A percentile compares a stretch with the other conserved stretches of the same genome.
These are phyloP conservation scores for Centrocercus urophasianus DNA, from an alignment of 2,113 vertebrate genomes.

Conservation along the genomic window DNA sequence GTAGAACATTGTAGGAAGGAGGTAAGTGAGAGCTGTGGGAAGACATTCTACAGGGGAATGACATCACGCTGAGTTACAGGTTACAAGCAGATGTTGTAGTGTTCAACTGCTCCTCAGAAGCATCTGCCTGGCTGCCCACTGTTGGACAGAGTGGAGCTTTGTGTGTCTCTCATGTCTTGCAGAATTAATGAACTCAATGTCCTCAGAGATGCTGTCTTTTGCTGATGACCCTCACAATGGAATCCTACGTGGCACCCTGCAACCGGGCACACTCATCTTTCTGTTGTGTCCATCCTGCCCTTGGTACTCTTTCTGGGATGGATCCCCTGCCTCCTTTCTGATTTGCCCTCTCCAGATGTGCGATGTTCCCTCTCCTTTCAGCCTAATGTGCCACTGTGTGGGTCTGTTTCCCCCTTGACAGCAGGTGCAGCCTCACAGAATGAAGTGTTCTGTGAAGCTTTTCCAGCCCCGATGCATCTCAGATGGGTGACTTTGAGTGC, in stretches of 20 bases:
- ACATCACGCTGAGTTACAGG: fast-evolving
- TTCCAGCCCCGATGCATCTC: fast-evolving
- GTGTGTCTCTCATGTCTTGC: background rate
- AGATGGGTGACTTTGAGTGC: background rate
- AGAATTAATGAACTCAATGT: background rate
- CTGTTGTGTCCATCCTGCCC: background rate
- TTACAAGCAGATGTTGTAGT: background rate
- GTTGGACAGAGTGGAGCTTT: fast-evolving
- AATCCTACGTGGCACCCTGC: background rate
- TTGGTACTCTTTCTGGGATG: background rate
- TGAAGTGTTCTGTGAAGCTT: fast-evolving
- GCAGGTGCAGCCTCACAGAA: fast-evolving
- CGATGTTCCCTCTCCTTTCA: background rate
- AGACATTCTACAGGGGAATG: background rate
- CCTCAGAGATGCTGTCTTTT: background rate
- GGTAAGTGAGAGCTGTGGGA: background rate
- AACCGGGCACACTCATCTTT: fast-evolving
- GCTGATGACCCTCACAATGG: background rate
- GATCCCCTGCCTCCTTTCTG: background rate
- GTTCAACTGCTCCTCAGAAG: background rate
- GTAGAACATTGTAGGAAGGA: background rate
- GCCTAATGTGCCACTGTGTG: background rate
- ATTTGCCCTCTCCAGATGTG: background rate
- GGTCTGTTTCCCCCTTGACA: background rate
- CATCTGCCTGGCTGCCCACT: background rate